phyloP scores from a whole-genome alignment of 2,888 invertebrate genomes.

The Agrochola lota region DNA sequence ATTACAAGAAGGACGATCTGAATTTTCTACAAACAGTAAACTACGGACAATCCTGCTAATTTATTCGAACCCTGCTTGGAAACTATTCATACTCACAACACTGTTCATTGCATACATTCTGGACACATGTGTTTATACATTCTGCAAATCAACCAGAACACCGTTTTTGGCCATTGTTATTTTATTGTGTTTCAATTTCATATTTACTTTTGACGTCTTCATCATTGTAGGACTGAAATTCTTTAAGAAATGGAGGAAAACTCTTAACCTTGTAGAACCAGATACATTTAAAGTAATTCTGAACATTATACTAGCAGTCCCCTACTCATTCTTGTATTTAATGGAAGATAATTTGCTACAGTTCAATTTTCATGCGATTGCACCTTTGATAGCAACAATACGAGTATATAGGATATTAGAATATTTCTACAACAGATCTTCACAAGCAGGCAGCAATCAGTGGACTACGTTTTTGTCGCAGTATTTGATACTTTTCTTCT shows the following conservation, averaged over 20 bases:
- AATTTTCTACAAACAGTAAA: conserved; percentile 79
- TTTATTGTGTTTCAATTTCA: conserved; percentile 79
- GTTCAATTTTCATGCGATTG: conserved; percentile 80
- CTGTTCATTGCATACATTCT: conserved; percentile 82
- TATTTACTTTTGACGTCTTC: conserved; percentile 81
- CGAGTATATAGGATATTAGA: conserved; percentile 85
- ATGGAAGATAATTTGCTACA: conserved; percentile 63
- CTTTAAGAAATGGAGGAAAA: conserved; percentile 85
- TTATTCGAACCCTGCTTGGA: conserved; percentile 84
- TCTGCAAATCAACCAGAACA: conserved; percentile 73
- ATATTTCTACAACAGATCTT: conserved; percentile 84
- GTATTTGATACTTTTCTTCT: conserved; percentile 84
- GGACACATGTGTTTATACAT: conserved; percentile 85
- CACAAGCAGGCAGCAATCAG: conserved; percentile 87
- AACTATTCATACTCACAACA: conserved; percentile 79
- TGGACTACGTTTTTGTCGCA: conserved; percentile 88
- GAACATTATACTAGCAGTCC: conserved; percentile 82
- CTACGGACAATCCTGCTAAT: conserved; percentile 80
- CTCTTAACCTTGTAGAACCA: conserved; percentile 86
- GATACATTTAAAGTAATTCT: conserved; percentile 78
- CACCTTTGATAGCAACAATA: conserved; percentile 82
- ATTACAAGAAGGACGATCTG: conserved; percentile 82
- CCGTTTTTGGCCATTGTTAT: conserved; percentile 78
- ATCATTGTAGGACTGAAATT: conserved; percentile 84
- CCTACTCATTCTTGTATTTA: conserved; percentile 83